Percentiles rank a stretch among this genome's conserved stretches.
Conservation (phyloP, 1,140 invertebrate genomes). For the Drosophila funebris region DNA sequence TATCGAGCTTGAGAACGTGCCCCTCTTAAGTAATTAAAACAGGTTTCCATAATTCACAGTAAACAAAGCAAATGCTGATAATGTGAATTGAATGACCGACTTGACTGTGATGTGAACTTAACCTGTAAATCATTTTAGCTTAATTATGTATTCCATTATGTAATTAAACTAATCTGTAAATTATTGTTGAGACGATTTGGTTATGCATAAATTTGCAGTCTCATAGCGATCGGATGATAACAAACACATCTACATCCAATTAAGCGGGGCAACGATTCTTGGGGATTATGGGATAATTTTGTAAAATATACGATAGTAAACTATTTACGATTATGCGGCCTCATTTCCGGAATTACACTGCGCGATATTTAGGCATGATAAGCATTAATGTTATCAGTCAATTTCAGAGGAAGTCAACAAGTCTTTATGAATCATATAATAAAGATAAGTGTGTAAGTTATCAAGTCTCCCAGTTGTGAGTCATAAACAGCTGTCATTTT, state of each 20-base stretch:
- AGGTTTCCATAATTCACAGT: neutral
- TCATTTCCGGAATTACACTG: neutral
- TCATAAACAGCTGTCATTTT: neutral
- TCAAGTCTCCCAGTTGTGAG: neutral
- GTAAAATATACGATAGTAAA: neutral
- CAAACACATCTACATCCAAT: neutral
- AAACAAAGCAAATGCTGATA: neutral
- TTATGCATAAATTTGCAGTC: neutral
- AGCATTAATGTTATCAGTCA: neutral
- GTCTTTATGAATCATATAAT: no score
- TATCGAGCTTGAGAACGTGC: neutral
- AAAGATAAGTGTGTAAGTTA: neutral
- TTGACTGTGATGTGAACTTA: neutral
- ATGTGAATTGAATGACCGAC: neutral
- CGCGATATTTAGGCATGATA: neutral
- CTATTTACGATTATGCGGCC: neutral
- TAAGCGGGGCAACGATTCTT: no score
- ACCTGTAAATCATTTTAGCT: neutral
- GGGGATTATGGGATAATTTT: neutral
- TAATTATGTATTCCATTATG: neutral
- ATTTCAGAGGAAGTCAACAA: neutral
- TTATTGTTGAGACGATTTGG: neutral
- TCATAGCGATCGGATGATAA: neutral
- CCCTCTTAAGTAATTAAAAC: neutral
- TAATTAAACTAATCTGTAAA: neutral